A percentile compares a stretch with the other conserved stretches of the same genome.
phyloP scores from a whole-genome alignment of 2,888 invertebrate species.

The Trichopoda pennipes region DNA sequence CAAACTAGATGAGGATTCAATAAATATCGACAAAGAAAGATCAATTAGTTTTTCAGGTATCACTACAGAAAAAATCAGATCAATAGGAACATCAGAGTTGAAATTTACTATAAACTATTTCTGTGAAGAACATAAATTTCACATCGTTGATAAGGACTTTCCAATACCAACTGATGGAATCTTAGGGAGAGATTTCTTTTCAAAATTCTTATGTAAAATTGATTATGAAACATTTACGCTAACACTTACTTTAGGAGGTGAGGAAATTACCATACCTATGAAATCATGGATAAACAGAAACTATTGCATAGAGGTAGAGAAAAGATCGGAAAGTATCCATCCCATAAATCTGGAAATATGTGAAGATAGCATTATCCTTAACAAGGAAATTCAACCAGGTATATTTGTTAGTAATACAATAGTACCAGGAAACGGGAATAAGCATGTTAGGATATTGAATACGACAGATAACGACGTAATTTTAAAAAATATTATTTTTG shows the following conservation, averaged over 20 bases:
- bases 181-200: too few relatives aligned
- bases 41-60: slow-evolving; percentile 4
- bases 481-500: too few relatives aligned
- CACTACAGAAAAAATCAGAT: slow-evolving; percentile 7
- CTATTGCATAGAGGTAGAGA: slow-evolving; percentile 2
- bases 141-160: background rate
- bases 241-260: too few relatives aligned
- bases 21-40: background rate
- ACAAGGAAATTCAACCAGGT: background rate
- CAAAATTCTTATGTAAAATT: too few relatives aligned
- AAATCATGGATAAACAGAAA: too few relatives aligned
- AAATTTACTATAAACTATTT: background rate
- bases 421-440: background rate
- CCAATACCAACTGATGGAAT: background rate
- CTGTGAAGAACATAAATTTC: too few relatives aligned
- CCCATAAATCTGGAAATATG: slow-evolving; percentile 4
- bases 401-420: slow-evolving; percentile 1
- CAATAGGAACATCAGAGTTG: background rate
- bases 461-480: too few relatives aligned
- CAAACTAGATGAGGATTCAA: background rate
- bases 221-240: too few relatives aligned
- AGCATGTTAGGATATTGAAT: too few relatives aligned
- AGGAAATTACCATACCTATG: background rate
- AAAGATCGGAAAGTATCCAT: slow-evolving; percentile 11
- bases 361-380: background rate